Base-by-base conservation (phyloP, 2,888 invertebrate species). In the Selenia dentaria region DNA sequence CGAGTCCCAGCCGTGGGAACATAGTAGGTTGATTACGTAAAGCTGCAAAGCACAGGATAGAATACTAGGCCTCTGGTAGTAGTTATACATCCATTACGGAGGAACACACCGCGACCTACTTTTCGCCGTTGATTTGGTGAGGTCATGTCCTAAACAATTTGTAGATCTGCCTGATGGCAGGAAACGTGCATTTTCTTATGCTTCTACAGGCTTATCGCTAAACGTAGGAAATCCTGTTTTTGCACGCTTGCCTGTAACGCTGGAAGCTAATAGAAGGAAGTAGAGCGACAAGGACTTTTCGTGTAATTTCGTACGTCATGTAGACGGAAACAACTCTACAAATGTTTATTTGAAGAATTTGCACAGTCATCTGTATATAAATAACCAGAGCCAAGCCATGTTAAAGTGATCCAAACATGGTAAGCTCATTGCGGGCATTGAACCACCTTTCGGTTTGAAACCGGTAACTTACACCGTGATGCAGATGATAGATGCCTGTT, bases 111-210 rank as follows among this genome's bases (percentile, higher is more conserved):
- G 54, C 59, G 68, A 63, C 72, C 77, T 64, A 74, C 61, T 70
- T 77, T 59, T 59, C 50, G 48, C 40, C 52, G 64, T 64, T 62
- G 63, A 74, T 78, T 74, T 70, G 65, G 66, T 75, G 79, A 78
- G 72, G 75, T 80, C 79, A 76, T 57, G 57, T 66, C 62, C 64
- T 44, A 67, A 71, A 71, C 60, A 50, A 63, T 64, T 66, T 69
- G 68, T 73, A 69, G 71, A 63, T 69, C 67, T 62, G 62, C 60
- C 62, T 64, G 67, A 66, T 61, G 71, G 62, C 82, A 79, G 83
- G 84, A 83, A 76, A 64, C 59, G 56, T 67, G 69, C 63, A 72
- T 80, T 75, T 75, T 76, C 73, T 79, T 70, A 63, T 55, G 61
- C 54, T 54, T 49, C 64, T 62, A 57, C 47, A 44, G 44, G 28